Conservation (phyloP, 2,888 invertebrate species). For the Drosophila tanythrix region DNA sequence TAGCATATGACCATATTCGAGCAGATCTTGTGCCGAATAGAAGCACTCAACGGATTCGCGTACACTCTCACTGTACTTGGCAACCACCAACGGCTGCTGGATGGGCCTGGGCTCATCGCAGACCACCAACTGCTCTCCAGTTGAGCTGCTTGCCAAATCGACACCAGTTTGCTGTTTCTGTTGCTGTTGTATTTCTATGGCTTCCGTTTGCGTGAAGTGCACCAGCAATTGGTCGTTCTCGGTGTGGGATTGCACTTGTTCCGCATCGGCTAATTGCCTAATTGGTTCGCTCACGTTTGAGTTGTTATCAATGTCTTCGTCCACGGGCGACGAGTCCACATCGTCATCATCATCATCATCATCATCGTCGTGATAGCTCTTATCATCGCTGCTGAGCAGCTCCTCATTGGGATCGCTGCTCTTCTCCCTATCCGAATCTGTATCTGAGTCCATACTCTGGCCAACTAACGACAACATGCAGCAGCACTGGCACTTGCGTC, state of each 20-base stretch:
- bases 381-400: slow-evolving; percentile 68
- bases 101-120: neutral
- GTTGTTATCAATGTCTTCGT: slow-evolving; percentile 16
- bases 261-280: slow-evolving; percentile 29
- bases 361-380: slow-evolving; percentile 62
- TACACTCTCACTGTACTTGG: slow-evolving; percentile 54
- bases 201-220: slow-evolving; percentile 56
- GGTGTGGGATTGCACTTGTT: slow-evolving; percentile 20
- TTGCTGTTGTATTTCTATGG: slow-evolving; percentile 40
- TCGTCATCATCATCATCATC: slow-evolving; percentile 17
- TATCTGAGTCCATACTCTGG: slow-evolving; percentile 56
- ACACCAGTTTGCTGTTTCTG: slow-evolving; percentile 51
- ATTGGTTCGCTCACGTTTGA: slow-evolving; percentile 28
- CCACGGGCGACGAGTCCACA: slow-evolving; percentile 38
- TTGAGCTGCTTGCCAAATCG: slow-evolving; percentile 5
- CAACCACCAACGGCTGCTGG: slow-evolving; percentile 4
- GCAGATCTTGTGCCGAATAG: slow-evolving; percentile 79
- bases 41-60: slow-evolving; percentile 78
- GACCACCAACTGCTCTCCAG: slow-evolving; percentile 21
- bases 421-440: slow-evolving; percentile 63
- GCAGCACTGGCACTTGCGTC: slow-evolving; percentile 24
- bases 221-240: slow-evolving; percentile 25
- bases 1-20: slow-evolving; percentile 75
- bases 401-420: slow-evolving; percentile 75
- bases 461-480: slow-evolving; percentile 5